Conservation (phyloP, 1,140 invertebrate genomes). For the Diprion similis region DNA sequence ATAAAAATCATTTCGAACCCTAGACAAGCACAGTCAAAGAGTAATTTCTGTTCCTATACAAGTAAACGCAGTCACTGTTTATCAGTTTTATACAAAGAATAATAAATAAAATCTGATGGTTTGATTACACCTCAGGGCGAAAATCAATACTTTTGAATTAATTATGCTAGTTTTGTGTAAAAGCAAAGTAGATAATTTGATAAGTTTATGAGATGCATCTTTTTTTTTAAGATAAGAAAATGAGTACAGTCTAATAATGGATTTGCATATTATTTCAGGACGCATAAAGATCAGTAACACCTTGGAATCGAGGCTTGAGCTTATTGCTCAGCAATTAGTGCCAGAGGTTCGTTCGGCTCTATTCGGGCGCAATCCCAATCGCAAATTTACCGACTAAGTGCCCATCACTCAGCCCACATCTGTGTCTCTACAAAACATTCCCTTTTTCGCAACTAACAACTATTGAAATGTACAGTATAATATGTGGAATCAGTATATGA, state of each 20-base stretch:
- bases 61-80: too few species aligned
- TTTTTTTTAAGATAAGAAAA: too few species aligned
- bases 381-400: slow-evolving; percentile 94
- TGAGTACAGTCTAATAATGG: too few species aligned
- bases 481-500: slow-evolving; percentile 29
- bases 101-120: neutral
- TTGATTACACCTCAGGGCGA: neutral
- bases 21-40: too few species aligned
- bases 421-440: slow-evolving; percentile 43
- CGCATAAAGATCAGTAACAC: slow-evolving; percentile 91
- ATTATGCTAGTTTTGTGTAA: too few species aligned
- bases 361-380: slow-evolving; percentile 94
- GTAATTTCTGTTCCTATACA: too few species aligned
- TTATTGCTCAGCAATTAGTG: slow-evolving; percentile 92
- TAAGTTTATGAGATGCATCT: too few species aligned
- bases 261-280: slow-evolving; percentile 36
- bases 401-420: slow-evolving; percentile 22
- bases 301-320: slow-evolving; percentile 90
- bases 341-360: slow-evolving; percentile 92
- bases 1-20: too few species aligned
- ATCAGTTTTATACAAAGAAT: too few species aligned
- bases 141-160: too few species aligned
- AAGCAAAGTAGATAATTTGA: too few species aligned
- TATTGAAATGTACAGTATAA: slow-evolving; percentile 24
- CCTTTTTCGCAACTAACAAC: slow-evolving; percentile 28